phyloP scores from a whole-genome alignment of 2,113 vertebrate species.

The Corynorhinus townsendii region DNA sequence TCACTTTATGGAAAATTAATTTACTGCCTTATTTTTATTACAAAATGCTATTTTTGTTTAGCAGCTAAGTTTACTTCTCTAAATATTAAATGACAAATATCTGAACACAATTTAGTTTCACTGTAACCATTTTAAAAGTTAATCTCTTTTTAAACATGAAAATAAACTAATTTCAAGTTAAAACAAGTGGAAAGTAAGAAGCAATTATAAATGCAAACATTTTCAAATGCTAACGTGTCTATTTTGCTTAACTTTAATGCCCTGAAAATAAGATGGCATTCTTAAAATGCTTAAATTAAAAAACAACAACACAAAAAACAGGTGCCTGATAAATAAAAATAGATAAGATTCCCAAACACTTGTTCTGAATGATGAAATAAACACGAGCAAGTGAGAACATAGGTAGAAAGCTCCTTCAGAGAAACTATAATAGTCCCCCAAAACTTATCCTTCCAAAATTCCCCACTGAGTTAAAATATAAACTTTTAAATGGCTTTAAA shows the following conservation, averaged over 20 bases:
- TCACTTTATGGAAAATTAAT: neutral
- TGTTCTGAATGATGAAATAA: slow-evolving; percentile 10
- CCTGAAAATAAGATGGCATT: slow-evolving; percentile 19
- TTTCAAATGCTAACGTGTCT: slow-evolving; percentile 13
- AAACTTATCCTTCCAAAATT: neutral
- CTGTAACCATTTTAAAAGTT: neutral
- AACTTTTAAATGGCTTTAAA: neutral
- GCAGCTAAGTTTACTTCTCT: neutral
- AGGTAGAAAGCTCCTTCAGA: neutral
- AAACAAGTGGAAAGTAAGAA: slow-evolving; percentile 19
- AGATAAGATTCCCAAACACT: neutral
- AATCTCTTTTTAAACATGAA: slow-evolving; percentile 23
- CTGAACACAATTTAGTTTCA: slow-evolving; percentile 29
- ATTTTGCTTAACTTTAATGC: neutral
- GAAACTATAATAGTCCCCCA: neutral
- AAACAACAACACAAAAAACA: neutral
- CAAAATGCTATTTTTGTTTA: slow-evolving; percentile 14
- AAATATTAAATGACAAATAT: neutral
- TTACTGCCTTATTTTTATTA: slow-evolving; percentile 18
- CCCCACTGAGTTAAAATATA: neutral
- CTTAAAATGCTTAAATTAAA: neutral
- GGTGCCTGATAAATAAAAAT: slow-evolving; percentile 8
- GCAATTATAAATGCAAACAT: slow-evolving; percentile 17
- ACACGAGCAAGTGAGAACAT: neutral
- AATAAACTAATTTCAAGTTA: slow-evolving; percentile 36